These are phyloP conservation scores for Regulus satrapa DNA, from an alignment of 2,113 vertebrate genomes.

Conservation along the genomic window DNA sequence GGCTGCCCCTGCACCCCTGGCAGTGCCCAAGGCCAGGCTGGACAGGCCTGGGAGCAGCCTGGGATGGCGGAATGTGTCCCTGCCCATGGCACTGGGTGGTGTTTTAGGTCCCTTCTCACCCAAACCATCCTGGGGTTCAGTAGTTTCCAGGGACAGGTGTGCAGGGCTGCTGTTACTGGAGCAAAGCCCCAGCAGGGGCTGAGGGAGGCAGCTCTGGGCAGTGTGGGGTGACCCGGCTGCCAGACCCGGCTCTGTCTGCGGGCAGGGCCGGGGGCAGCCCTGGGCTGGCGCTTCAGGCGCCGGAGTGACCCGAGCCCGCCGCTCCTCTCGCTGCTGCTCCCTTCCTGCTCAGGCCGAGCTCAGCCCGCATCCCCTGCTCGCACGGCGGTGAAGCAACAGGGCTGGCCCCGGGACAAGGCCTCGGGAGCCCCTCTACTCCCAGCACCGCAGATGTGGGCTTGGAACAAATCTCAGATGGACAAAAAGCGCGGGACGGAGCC, in stretches of 20 bases:
- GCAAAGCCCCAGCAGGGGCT: neutral
- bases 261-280: neutral
- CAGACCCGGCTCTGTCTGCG: neutral
- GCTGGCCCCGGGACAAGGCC: neutral
- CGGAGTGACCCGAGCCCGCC: fast-evolving
- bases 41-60: fast-evolving
- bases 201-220: neutral
- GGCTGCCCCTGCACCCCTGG: neutral
- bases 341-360: neutral
- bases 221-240: neutral
- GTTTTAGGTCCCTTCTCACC: neutral
- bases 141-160: neutral
- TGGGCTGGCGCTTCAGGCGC: neutral
- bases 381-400: neutral
- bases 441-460: neutral
- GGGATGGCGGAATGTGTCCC: neutral
- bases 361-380: neutral
- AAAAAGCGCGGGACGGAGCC: neutral
- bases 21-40: fast-evolving
- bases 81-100: neutral
- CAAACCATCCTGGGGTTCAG: neutral
- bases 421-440: neutral
- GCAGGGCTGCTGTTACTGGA: neutral
- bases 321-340: neutral
- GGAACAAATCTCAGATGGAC: neutral